Evolutionary conservation across 2,888 invertebrate species (phyloP).

Genomic region (Meloe dianella): DNA sequence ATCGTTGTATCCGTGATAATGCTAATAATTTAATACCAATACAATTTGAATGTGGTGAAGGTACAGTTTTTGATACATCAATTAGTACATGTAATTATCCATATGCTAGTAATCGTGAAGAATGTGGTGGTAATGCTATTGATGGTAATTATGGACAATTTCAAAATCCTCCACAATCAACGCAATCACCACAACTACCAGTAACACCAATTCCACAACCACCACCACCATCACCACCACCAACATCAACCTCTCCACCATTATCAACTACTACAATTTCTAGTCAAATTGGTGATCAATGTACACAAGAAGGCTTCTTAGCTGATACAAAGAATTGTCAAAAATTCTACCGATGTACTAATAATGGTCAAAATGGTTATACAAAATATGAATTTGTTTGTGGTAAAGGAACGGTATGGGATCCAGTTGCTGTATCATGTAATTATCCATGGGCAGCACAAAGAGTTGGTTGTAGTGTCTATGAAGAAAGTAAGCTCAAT

Average conservation of each 20-base stretch:
- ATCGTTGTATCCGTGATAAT: constrained; percentile 73
- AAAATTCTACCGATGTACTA: constrained; percentile 77
- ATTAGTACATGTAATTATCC: constrained; percentile 75
- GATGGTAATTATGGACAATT: constrained; percentile 42
- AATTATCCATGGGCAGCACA: constrained; percentile 75
- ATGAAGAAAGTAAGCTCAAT: constrained; percentile 23
- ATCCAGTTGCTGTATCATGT: constrained; percentile 70
- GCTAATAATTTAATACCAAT: constrained; percentile 65
- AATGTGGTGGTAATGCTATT: constrained; percentile 69
- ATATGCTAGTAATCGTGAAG: constrained; percentile 68
- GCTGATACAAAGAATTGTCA: constrained; percentile 75
- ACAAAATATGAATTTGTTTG: constrained; percentile 76
- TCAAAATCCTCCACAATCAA: constrained; percentile 43
- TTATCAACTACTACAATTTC: constrained; percentile 27
- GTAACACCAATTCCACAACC: constrained; percentile 22
- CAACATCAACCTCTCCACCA: too few relatives aligned
- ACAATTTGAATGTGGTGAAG: constrained; percentile 75
- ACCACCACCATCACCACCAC: constrained; percentile 19
- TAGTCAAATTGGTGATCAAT: constrained; percentile 50
- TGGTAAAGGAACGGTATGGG: constrained; percentile 80
- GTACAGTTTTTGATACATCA: constrained; percentile 76
- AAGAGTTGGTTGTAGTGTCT: constrained; percentile 68
- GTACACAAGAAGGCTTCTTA: constrained; percentile 73
- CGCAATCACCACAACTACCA: too few relatives aligned
- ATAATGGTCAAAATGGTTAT: constrained; percentile 66